Conservation (phyloP, 2,888 invertebrate species). For the Rotaria magnacalcarata region DNA sequence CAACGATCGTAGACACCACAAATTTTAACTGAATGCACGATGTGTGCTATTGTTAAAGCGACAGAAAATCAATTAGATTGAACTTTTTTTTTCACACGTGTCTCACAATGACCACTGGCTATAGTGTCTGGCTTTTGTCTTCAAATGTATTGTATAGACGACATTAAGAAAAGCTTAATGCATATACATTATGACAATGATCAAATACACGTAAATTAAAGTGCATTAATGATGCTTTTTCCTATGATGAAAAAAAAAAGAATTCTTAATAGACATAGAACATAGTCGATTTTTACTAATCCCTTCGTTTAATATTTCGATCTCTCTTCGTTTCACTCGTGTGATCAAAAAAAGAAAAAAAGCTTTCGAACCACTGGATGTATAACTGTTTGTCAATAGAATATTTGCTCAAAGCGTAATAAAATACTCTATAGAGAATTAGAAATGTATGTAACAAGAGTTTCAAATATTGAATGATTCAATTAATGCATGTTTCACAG, state of each 20-base stretch:
- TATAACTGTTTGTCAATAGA: background rate
- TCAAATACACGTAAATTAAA: background rate
- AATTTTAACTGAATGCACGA: background rate
- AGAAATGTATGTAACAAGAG: background rate
- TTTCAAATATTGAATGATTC: too few relatives aligned
- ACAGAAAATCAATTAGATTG: slow-evolving; percentile 22
- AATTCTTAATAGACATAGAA: background rate
- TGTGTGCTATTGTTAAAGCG: background rate
- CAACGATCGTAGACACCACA: background rate
- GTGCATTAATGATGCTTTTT: background rate
- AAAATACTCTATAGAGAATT: background rate
- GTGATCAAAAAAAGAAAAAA: background rate
- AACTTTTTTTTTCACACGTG: slow-evolving; percentile 25
- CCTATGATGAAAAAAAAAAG: background rate
- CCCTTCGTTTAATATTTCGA: background rate
- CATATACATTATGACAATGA: background rate
- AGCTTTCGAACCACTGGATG: background rate
- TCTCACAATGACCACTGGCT: background rate
- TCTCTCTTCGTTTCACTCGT: too few relatives aligned
- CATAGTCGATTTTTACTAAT: background rate
- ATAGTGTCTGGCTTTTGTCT: slow-evolving; percentile 9
- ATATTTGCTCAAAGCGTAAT: too few relatives aligned
- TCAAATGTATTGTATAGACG: background rate
- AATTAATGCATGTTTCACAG: too few relatives aligned
- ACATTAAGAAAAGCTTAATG: background rate